phyloP scores from a whole-genome alignment of 53 echinoderm and acorn worm genomes.

The Echinometra lucunter region DNA sequence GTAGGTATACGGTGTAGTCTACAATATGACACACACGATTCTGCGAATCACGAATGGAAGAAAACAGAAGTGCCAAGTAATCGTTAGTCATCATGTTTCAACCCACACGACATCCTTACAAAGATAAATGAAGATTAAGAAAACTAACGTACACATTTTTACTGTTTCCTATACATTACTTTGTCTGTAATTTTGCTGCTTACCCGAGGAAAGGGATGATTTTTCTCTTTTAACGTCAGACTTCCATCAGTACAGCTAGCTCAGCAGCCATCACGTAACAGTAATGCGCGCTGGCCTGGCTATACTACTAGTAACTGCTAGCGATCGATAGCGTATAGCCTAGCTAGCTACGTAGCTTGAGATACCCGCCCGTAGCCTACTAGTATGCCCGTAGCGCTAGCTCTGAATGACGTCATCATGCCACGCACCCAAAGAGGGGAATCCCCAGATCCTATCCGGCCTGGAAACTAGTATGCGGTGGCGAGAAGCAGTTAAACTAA shows the following conservation, averaged over 20 bases:
- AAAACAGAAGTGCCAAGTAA: too few relatives aligned
- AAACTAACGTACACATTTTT: too few relatives aligned
- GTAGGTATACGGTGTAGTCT: too few relatives aligned
- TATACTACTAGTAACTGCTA: too few relatives aligned
- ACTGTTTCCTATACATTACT: background rate
- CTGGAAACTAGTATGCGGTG: background rate
- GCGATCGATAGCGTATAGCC: background rate
- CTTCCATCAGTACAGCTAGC: background rate
- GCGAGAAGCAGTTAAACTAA: background rate
- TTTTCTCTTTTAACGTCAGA: conserved; percentile 15
- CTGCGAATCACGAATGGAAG: background rate
- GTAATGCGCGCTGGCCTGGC: too few relatives aligned
- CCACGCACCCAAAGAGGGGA: background rate
- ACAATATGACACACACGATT: too few relatives aligned
- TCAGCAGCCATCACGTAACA: background rate
- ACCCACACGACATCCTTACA: background rate
- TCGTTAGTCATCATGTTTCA: background rate
- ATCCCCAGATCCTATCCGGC: background rate
- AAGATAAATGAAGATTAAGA: background rate
- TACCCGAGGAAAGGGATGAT: background rate
- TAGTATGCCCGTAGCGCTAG: background rate
- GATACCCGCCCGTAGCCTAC: background rate
- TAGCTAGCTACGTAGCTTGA: background rate
- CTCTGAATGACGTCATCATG: background rate
- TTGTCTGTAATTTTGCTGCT: background rate